phyloP scores from a whole-genome alignment of 2,797 vertebrate species.

The Myotis planiceps region DNA sequence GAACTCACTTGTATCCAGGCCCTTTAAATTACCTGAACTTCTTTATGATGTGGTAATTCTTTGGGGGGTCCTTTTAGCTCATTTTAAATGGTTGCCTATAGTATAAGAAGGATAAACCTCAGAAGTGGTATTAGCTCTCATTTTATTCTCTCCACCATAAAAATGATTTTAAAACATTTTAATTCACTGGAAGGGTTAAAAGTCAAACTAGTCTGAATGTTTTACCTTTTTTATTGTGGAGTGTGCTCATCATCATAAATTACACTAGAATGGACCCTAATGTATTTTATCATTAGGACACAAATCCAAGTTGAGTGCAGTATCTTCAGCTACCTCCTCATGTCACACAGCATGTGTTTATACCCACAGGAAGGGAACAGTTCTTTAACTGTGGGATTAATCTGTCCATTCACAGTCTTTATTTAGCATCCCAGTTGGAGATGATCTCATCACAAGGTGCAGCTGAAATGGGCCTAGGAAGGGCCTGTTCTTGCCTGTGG shows the following conservation, averaged over 20 bases:
- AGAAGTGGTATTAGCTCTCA: conserved; percentile 75
- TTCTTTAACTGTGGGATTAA: background rate
- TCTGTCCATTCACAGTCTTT: background rate
- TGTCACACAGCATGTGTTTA: background rate
- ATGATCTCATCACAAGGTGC: background rate
- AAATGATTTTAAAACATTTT: conserved; percentile 80
- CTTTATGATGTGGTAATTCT: conserved; percentile 62
- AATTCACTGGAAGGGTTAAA: conserved; percentile 78
- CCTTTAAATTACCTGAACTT: conserved; percentile 61
- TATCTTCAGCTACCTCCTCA: background rate
- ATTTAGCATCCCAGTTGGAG: background rate
- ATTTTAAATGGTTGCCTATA: conserved; percentile 60
- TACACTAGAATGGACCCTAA: background rate
- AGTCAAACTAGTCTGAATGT: conserved; percentile 77
- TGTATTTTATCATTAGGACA: conserved; percentile 35
- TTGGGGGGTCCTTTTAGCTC: conserved; percentile 51
- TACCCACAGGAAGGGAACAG: background rate
- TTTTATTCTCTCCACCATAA: conserved; percentile 78
- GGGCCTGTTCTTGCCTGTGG: background rate
- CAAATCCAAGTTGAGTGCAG: background rate
- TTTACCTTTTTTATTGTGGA: conserved; percentile 75
- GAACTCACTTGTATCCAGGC: conserved; percentile 56
- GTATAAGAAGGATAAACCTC: conserved; percentile 62
- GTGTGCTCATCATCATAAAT: conserved; percentile 41
- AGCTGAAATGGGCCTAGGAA: background rate